Evolutionary conservation across 92 coral and sea anemone species (phyloP), one percentile per base, ranked within the genome.

Genomic region (Virgularia gustaviana): DNA sequence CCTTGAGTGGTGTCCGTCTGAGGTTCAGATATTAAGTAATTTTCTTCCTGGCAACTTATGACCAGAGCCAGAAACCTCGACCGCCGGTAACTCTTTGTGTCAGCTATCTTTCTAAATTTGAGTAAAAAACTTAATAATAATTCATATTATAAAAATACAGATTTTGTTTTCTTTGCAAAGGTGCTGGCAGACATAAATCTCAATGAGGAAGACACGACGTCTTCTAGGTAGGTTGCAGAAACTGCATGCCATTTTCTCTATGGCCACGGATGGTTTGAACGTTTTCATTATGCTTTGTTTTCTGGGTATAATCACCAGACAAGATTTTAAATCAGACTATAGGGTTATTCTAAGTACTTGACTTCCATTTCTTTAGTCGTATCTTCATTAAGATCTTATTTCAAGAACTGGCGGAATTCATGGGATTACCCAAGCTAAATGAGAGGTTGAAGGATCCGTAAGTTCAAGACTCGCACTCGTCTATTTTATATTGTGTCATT

Each of bases 401-500:
- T 80, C 99, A 94, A 83, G 99, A 94, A 49, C 65, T 94, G 36
- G 96, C 96, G 0, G 99, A 94, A 52, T 94, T 84, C 85, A 87
- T 94, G 96, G 99, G 99, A 16, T 89, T 94, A 52, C 88, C 90
- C 28, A 89, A 68, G 65, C 90, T 94, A 36, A 94, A 94, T 55
- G 90, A 94, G 52, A 79, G 96, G 55, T 85, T 94, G 0, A 94
- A 94, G 79, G 99, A 94, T 73, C 96, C 91, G 99, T 92, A 85
- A 83, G 98, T 89, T 39, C 5, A 31, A 20, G 6, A 35, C n/a
- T n/a, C n/a, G n/a, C n/a, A n/a, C n/a, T n/a, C n/a, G n/a, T n/a
- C n/a, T n/a, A n/a, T n/a, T n/a, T n/a, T n/a, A n/a, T n/a, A n/a
- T n/a, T n/a, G n/a, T n/a, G n/a, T n/a, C n/a, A n/a, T n/a, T n/a